Base-by-base conservation (phyloP, 2,113 vertebrate genomes). In the Caretta caretta region DNA sequence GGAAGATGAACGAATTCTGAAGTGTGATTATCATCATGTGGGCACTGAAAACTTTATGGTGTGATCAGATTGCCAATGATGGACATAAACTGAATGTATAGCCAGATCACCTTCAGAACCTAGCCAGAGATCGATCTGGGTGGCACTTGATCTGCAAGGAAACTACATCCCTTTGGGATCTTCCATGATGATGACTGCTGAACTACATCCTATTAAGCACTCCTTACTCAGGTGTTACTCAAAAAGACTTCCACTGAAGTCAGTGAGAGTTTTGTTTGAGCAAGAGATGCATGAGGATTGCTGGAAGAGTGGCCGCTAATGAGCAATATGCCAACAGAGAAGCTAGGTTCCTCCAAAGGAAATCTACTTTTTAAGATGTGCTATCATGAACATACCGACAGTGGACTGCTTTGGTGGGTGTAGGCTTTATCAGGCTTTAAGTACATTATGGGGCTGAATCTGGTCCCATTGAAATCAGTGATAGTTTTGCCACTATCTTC, bases 321-420 rank as follows among this genome's bases (percentile, higher is more conserved):
- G 92, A 94, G 72, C 62, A 90, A 83, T 86, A 95, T 94, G 87
- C 94, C 88, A 82, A 17, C 35, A 84, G 14, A 91, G 90, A 96
- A 96, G 94, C 72, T 46, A 83, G 93, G 93, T 96, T 92, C 4
- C 86, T 83, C 95, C 83, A 94, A 56, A 92, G 48, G 80, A 89
- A 93, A 95, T 88, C 87, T 91, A 35, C 11, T 93, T 97, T 96
- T 89, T 84, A 92, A 95, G 88, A 91, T 88, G 90, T 91, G 86
- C 94, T 92, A 92, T 91, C 85, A 80, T 83, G 1, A 1, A 86
- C 80, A 93, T 83, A 92, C 83, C 79, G 93, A 88, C 2, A 54
- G 53, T 54, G 53, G 53, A 22, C 53, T 54, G 92, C 49, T 89
- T 96, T 12, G 24, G 87, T 94, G 90, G 38, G 94, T 86, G 88